Percentiles rank a stretch among this genome's conserved stretches.
These are phyloP conservation scores for Helarctos malayanus DNA, from an alignment of 2,797 vertebrate genomes.

Conservation along the genomic window DNA sequence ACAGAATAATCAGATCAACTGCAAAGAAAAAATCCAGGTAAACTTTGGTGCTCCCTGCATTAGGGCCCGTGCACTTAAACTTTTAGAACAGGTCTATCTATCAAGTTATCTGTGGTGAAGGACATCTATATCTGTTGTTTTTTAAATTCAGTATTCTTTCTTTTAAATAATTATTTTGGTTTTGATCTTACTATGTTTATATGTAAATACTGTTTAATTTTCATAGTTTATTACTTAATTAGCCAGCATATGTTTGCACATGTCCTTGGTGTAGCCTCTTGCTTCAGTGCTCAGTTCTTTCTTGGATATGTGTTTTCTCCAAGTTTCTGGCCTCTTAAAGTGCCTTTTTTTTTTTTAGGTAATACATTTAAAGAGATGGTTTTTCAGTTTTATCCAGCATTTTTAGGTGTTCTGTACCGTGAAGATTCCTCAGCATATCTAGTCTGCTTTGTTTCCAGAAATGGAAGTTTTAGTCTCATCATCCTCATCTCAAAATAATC, in stretches of 20 bases:
- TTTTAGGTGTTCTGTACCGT: not conserved
- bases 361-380: not conserved
- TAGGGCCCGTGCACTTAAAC: not conserved
- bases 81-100: not conserved
- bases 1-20: not conserved
- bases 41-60: not conserved
- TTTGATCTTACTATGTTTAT: slow-evolving; percentile 8
- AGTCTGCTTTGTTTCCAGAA: slow-evolving; percentile 30
- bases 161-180: slow-evolving; percentile 5
- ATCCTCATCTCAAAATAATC: not conserved
- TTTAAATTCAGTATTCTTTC: not conserved
- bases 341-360: not conserved
- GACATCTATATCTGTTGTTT: not conserved
- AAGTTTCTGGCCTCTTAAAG: not conserved
- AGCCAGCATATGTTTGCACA: not conserved
- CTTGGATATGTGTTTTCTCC: not conserved
- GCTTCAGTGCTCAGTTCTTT: not conserved
- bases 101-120: not conserved
- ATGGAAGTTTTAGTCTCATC: not conserved
- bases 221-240: not conserved
- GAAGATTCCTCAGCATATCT: not conserved
- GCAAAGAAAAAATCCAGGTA: not conserved
- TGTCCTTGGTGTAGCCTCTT: not conserved
- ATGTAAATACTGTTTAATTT: slow-evolving; percentile 29
- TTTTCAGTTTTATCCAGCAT: not conserved